Base-by-base conservation (phyloP, 1,140 invertebrate species). In the Aphelinus certus region DNA sequence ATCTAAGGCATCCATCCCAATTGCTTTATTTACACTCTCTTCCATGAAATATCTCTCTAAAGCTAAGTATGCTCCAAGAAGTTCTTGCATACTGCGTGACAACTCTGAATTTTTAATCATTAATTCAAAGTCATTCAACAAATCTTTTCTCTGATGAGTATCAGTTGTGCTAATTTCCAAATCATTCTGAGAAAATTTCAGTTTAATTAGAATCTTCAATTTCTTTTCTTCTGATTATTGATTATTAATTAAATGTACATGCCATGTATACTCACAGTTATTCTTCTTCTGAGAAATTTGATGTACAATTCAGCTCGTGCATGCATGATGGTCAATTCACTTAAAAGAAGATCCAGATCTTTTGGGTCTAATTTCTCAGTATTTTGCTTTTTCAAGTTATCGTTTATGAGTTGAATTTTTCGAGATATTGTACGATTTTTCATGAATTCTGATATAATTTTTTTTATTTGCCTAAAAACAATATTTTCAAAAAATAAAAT, bases 1-100 rank as follows among this genome's bases (percentile, higher is more conserved):
- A 76, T 93, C 93, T 55, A 93, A 85, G 1, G 89, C 89, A 81
- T 99, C 97, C 90, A 99, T 92, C 73, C 92, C 92, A 58, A 99
- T 91, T 43, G 97, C 98, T 87, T 99, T 99, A 49, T 93, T 91
- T 0, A 99, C 94, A 83, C 96, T 99, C 87, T 99, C 96, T 79
- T 95, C 94, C 90, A 99, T 94, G 84, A 98, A 99, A 88, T 96
- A 98, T 88, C 97, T 94, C 85, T 99, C 98, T 66, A 99, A 90
- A 49, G 94, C 90, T 46, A 99, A 92, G 88, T 99, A 99, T 69
- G 94, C 92, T 9, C 95, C 94, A 3, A 98, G 89, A 26, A 98
- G 83, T 81, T 98, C 96, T 86, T 99, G 96, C 88, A 98, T 95
- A 62, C 92, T 90, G 42, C 92, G 91, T 78, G 92, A 94, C 42